Evolutionary conservation across 2,888 invertebrate species (phyloP).

Genomic region (Drosophila kanekoi): DNA sequence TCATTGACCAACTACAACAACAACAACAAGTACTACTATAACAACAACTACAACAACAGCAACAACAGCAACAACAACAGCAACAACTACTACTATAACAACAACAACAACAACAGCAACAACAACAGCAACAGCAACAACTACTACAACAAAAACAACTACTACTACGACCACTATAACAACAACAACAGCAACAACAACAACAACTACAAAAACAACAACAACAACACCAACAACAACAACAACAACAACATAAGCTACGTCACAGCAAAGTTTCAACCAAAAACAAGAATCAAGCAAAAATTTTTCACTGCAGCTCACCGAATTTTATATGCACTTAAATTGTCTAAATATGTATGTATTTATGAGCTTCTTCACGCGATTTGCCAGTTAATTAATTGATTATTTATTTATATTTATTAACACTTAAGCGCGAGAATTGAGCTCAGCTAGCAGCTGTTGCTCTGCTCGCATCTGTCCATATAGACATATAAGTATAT

Average conservation of each 20-base stretch:
- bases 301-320: conserved; percentile 10
- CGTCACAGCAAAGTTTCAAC: conserved; percentile 48
- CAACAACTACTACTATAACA: conserved; percentile 44
- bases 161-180: too few relatives aligned
- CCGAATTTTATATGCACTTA: conserved; percentile 27
- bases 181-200: conserved; percentile 50
- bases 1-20: conserved; percentile 71
- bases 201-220: conserved; percentile 51
- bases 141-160: conserved; percentile 42
- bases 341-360: background rate
- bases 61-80: conserved; percentile 50
- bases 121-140: too few relatives aligned
- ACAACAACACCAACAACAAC: conserved; percentile 48
- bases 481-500: background rate
- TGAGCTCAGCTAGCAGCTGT: too few relatives aligned
- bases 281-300: conserved; percentile 21
- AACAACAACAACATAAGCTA: conserved; percentile 41
- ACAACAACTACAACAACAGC: conserved; percentile 49
- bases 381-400: background rate
- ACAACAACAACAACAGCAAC: conserved; percentile 41
- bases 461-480: too few relatives aligned
- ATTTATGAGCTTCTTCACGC: background rate
- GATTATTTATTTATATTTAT: background rate
- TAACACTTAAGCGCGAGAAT: background rate
- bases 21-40: conserved; percentile 39